phyloP scores from a whole-genome alignment of 2,888 invertebrate genomes.

The Heteropelma amictum region DNA sequence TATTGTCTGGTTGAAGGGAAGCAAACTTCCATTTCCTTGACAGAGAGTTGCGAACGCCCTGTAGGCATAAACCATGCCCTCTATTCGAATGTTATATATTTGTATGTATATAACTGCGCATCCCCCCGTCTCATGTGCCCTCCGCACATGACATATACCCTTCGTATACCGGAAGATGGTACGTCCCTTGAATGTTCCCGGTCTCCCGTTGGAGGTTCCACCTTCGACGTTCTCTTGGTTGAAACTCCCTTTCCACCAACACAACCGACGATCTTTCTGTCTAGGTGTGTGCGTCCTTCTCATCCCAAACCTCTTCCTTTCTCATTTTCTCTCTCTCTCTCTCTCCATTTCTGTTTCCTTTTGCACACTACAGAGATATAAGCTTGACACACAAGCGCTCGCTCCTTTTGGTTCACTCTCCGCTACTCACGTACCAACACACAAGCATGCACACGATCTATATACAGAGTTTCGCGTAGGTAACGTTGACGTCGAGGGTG shows the following conservation, averaged over 20 bases:
- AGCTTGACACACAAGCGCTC: conserved; percentile 46
- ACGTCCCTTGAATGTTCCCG: conserved; percentile 62
- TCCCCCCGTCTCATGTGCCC: conserved; percentile 47
- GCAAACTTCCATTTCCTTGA: conserved; percentile 60
- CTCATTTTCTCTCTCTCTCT: conserved; percentile 15
- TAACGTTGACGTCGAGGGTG: conserved; percentile 68
- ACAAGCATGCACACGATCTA: conserved; percentile 43
- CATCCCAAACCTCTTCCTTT: conserved; percentile 33
- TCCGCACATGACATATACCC: conserved; percentile 48
- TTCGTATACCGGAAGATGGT: conserved; percentile 54
- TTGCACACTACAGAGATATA: conserved; percentile 37
- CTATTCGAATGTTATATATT: neutral
- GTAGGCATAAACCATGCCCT: conserved; percentile 46
- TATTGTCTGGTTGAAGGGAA: conserved; percentile 58
- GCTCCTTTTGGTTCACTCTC: conserved; percentile 44
- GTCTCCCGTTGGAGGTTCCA: conserved; percentile 61
- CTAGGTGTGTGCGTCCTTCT: too few relatives aligned
- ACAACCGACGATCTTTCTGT: conserved; percentile 35
- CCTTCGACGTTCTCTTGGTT: conserved; percentile 54
- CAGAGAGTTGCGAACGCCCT: conserved; percentile 54
- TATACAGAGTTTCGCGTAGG: conserved; percentile 65
- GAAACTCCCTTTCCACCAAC: conserved; percentile 45
- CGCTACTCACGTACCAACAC: conserved; percentile 34
- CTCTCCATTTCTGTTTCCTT: conserved; percentile 23
- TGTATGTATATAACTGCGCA: conserved; percentile 23